phyloP scores from a whole-genome alignment of 2,797 vertebrate genomes.

The Darevskia nairensis region DNA sequence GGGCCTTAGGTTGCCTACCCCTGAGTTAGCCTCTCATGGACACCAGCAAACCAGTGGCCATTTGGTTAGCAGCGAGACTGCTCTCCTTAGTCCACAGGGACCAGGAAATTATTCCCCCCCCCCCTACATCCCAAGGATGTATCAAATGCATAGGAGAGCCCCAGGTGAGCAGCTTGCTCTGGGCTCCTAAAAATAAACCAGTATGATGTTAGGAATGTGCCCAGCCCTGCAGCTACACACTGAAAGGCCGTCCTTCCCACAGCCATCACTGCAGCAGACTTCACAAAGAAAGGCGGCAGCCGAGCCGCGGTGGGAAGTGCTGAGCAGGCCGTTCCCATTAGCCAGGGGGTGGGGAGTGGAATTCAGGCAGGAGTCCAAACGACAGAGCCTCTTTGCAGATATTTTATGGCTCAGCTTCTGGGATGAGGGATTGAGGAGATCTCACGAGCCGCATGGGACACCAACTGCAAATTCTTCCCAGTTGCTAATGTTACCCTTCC shows the following conservation, averaged over 20 bases:
- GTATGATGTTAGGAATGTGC: background rate
- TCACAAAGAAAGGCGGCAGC: background rate
- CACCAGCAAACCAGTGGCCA: background rate
- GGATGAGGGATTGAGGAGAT: background rate
- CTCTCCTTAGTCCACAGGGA: background rate
- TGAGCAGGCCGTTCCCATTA: background rate
- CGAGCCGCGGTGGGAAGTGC: background rate
- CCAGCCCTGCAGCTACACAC: background rate
- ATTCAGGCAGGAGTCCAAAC: constrained; percentile 13
- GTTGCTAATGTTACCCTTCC: background rate
- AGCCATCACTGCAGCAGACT: no score
- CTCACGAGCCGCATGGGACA: background rate
- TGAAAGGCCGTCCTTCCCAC: background rate
- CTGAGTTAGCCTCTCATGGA: background rate
- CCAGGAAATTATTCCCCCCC: background rate
- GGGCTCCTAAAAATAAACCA: background rate
- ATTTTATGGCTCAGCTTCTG: constrained; percentile 5
- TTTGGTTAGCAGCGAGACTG: background rate
- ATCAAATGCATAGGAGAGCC: background rate
- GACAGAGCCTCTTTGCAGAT: background rate
- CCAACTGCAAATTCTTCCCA: background rate
- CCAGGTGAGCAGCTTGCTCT: background rate
- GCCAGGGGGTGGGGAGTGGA: background rate
- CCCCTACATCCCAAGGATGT: background rate
- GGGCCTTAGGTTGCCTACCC: no score